A percentile compares a stretch with the other conserved stretches of the same genome.
These are phyloP conservation scores for Prostheceraeus crozeri DNA, from an alignment of 2,888 invertebrate genomes.

Conservation along the genomic window DNA sequence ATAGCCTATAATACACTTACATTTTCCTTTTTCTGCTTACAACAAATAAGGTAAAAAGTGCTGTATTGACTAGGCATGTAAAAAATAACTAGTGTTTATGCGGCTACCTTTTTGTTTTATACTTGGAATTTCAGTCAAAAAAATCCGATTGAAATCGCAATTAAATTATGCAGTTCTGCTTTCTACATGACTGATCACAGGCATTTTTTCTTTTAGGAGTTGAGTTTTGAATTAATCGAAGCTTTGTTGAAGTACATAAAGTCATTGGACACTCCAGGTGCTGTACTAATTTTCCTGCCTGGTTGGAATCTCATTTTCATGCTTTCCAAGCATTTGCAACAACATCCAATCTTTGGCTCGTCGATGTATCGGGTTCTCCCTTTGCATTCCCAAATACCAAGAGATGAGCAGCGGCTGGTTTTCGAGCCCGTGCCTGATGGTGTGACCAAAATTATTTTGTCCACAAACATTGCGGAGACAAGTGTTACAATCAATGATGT, in stretches of 20 bases:
- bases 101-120: too few relatives aligned
- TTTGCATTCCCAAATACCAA: constrained; percentile 90
- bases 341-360: constrained; percentile 67
- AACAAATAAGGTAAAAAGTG: too few relatives aligned
- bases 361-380: constrained; percentile 70
- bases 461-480: constrained; percentile 96
- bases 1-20: too few relatives aligned
- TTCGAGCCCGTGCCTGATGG: constrained; percentile 76
- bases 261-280: constrained; percentile 65
- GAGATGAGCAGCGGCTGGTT: constrained; percentile 83
- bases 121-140: too few relatives aligned
- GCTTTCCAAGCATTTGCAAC: constrained; percentile 73
- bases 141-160: too few relatives aligned
- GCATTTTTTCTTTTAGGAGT: too few relatives aligned
- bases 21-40: too few relatives aligned
- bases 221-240: constrained; percentile 84
- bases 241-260: constrained; percentile 58
- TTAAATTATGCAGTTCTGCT: too few relatives aligned
- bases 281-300: constrained; percentile 82
- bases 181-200: too few relatives aligned
- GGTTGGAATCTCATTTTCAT: constrained; percentile 96
- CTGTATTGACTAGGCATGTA: too few relatives aligned
- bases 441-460: constrained; percentile 83
- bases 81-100: too few relatives aligned
- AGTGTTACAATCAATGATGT: constrained; percentile 97